Conservation (phyloP, 2,888 invertebrate species). For the Tetragnatha montana region DNA sequence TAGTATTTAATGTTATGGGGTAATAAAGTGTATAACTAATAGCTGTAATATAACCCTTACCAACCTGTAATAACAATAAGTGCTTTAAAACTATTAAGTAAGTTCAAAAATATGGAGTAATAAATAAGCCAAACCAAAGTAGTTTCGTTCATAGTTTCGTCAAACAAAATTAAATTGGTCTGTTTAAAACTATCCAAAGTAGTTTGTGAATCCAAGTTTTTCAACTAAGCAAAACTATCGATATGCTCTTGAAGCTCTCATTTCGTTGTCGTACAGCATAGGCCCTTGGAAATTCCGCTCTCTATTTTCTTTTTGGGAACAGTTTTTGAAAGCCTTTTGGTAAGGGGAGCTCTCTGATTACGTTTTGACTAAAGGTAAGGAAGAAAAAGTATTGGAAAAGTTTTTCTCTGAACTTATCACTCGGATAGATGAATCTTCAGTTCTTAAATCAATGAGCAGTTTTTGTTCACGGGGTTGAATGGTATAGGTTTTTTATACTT, state of each 20-base stretch:
- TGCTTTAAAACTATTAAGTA: too few species aligned
- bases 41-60: too few species aligned
- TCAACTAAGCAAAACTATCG: background rate
- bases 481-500: too few species aligned
- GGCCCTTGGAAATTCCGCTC: too few species aligned
- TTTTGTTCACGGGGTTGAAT: background rate
- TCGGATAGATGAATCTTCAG: background rate
- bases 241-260: background rate
- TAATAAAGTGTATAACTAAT: too few species aligned
- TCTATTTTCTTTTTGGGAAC: background rate
- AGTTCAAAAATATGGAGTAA: too few species aligned
- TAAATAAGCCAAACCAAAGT: too few species aligned
- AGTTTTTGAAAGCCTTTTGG: background rate
- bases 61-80: too few species aligned
- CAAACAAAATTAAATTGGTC: too few species aligned
- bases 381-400: background rate
- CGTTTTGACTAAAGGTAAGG: background rate
- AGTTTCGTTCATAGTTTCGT: too few species aligned
- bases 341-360: background rate
- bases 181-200: too few species aligned
- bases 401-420: background rate
- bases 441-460: background rate
- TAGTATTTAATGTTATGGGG: too few species aligned
- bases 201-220: background rate
- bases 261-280: background rate